A percentile compares a stretch with the other conserved stretches of the same genome.
These are phyloP conservation scores for Schizotus pectinicornis DNA, from an alignment of 2,888 invertebrate genomes.

Conservation along the genomic window DNA sequence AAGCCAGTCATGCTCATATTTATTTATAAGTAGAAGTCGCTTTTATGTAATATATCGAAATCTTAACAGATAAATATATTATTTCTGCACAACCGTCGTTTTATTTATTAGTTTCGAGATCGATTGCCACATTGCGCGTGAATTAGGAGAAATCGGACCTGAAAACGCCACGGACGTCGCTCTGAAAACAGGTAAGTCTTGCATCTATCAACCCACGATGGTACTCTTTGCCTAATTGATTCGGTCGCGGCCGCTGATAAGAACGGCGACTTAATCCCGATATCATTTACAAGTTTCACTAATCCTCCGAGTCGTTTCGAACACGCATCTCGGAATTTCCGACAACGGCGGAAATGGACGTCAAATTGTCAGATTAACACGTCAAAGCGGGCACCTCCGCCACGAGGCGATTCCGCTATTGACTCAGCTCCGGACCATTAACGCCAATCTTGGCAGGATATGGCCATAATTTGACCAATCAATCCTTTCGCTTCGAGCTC, in stretches of 20 bases:
- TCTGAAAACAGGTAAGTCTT: constrained; percentile 21
- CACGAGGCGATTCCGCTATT: no score
- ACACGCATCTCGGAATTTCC: no score
- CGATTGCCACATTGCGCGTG: constrained; percentile 19
- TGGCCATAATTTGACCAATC: no score
- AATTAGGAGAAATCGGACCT: constrained; percentile 17
- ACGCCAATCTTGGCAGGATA: no score
- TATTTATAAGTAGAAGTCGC: constrained; percentile 37
- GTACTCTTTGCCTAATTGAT: constrained; percentile 21
- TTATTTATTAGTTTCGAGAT: constrained; percentile 31
- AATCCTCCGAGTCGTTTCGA: no score
- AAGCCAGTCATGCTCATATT: constrained; percentile 36
- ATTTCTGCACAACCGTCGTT: constrained; percentile 35
- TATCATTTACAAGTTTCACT: no score
- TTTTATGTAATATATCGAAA: constrained; percentile 40
- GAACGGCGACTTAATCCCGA: no score
- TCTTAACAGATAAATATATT: constrained; percentile 36
- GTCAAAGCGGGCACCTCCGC: no score
- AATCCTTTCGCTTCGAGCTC: no score
- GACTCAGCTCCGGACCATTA: no score
- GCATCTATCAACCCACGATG: constrained; percentile 7
- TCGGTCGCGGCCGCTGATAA: background rate
- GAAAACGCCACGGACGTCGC: background rate
- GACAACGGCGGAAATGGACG: no score
- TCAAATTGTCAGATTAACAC: no score